Base-by-base conservation (phyloP, 2,113 vertebrate genomes). In the Cyanoliseus patagonus region DNA sequence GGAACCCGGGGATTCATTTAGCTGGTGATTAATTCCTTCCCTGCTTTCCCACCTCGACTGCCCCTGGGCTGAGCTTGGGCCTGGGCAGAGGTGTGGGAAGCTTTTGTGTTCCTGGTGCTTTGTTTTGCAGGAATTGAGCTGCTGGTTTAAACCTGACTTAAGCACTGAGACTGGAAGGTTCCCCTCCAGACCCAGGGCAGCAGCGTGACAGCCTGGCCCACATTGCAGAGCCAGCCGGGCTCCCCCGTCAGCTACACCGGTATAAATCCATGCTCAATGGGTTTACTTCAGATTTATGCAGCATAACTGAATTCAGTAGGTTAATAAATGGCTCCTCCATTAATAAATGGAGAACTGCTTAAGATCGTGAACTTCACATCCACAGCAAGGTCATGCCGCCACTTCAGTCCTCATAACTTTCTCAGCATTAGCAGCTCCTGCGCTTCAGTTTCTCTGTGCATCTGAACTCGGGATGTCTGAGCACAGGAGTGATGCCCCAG, bases 281-380 rank as follows among this genome's bases (percentile, higher is more conserved):
- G 22, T 33, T 42, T 44, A 33, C 64, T 81, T 46, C 88, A 90
- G 84, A 94, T 95, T 95, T 87, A 91, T 70, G 66, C 87, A 0
- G 63, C 80, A 35, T 39, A 92, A 90, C 90, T 75, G 85, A 75
- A 67, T 53, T 12, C 17, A 90, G 79, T 39, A 81, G 35, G 68
- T 95, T 92, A 94, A 92, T 88, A 77, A 93, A 95, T 62, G 86
- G 53, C 85, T 67, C 11, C 61, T 93, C 69, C 79, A 78, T 88
- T 90, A 96, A 95, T 83, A 83, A 88, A 77, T 20, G n/a, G 75
- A 91, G 91, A 95, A 72, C 93, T 83, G 61, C 88, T 93, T 63
- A 88, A 94, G 92, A 93, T 83, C 88, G 52, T 63, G 92, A 94
- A 93, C 93, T 79, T 76, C 94, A 84, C 0, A 0, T 72, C 37